Evolutionary conservation across 2,797 vertebrate genomes (phyloP), one percentile per base, ranked within the genome.

Genomic region (Furcifer pardalis): DNA sequence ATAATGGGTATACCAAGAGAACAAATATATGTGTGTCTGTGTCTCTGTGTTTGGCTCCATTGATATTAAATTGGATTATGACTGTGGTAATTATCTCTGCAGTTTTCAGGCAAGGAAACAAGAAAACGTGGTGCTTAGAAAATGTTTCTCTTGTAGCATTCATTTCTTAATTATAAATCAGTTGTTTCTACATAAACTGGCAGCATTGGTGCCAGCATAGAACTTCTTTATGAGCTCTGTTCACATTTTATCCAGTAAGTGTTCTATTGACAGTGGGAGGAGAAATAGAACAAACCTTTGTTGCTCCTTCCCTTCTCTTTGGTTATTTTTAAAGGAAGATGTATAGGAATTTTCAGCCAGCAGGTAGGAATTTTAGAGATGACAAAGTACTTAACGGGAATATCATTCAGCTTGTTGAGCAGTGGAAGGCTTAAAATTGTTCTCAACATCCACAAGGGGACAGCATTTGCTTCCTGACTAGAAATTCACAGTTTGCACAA

Each of bases 391-490:
- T 3, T 56, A 42, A 84, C 17, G 62, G 62, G 27, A 6, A 71
- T 60, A 77, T 60, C 27, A 82, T 79, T 90, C 65, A 30, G 65
- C 46, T 84, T 86, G 13, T 42, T 63, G n/a, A 56, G 30, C 46
- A 68, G 15, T 21, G 79, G 84, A 87, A 87, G 62, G 42, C 78
- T 82, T 69, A 66, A 76, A 76, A 80, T 32, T 77, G 35, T 77
- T 8, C 81, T 80, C 79, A 86, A 35, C 82, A 90, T 88, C 90
- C 92, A 94, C 86, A 89, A 92, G 91, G 81, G 84, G 91, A 92
- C 90, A 88, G 76, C 90, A 92, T 88, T 90, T 85, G 91, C 88
- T 85, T 82, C 84, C 85, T 83, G 52, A 91, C 60, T 52, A 84
- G 30, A 80, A 88, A 83, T 63, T 91, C n/a, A 32, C 78, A 19